Percentiles rank a stretch among this genome's conserved stretches.
Evolutionary conservation across 2,888 invertebrate genomes (phyloP).

Genomic region (Odontocolon sp.): DNA sequence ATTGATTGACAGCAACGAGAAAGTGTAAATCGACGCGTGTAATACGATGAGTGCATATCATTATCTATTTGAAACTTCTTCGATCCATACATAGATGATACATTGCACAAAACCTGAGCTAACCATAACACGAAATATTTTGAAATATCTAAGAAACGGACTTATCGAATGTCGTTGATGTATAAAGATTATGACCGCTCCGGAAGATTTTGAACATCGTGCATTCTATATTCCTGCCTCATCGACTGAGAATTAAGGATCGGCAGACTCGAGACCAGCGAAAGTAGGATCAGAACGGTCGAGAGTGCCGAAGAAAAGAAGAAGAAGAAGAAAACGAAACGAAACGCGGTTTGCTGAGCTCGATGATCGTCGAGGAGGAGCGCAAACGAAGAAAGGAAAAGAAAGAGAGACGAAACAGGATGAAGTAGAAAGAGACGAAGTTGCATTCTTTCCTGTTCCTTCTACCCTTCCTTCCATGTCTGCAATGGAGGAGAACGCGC

Average conservation of each 20-base stretch:
- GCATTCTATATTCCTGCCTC: too few relatives aligned
- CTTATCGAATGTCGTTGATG: too few relatives aligned
- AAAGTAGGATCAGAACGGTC: too few relatives aligned
- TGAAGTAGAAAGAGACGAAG: slow-evolving; percentile 2
- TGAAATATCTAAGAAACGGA: too few relatives aligned
- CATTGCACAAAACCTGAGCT: too few relatives aligned
- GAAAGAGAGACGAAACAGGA: slow-evolving; percentile 1
- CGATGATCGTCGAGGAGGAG: slow-evolving; percentile 33
- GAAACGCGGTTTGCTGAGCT: neutral
- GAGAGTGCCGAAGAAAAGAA: neutral
- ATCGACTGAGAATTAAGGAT: too few relatives aligned
- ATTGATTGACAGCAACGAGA: too few relatives aligned
- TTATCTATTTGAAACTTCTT: neutral
- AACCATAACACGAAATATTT: too few relatives aligned
- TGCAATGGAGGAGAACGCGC: neutral
- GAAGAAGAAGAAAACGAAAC: neutral
- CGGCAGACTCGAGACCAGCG: too few relatives aligned
- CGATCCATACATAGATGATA: neutral
- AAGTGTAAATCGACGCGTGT: too few relatives aligned
- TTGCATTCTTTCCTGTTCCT: slow-evolving; percentile 55
- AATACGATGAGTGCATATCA: neutral
- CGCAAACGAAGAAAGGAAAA: slow-evolving; percentile 13
- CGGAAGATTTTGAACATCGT: too few relatives aligned
- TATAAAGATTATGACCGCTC: too few relatives aligned
- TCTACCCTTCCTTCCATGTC: slow-evolving; percentile 42